phyloP scores from a whole-genome alignment of 1,140 invertebrate genomes.

The Tyrophagus putrescentiae region DNA sequence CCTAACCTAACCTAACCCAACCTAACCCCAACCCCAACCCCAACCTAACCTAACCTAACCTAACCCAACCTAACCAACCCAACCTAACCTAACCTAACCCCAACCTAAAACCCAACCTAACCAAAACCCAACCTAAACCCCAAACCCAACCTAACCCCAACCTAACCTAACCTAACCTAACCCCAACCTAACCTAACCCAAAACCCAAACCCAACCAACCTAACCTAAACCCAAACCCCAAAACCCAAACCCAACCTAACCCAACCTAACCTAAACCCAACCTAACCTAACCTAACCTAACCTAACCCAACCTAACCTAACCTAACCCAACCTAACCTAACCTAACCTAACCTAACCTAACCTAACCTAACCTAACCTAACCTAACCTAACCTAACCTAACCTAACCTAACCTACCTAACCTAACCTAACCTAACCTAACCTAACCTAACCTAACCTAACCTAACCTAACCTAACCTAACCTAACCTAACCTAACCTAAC shows the following conservation, averaged over 20 bases:
- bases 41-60: slow-evolving; percentile 24
- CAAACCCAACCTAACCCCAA: slow-evolving; percentile 25
- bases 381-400: too few species aligned
- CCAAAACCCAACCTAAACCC: slow-evolving; percentile 25
- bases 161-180: too few species aligned
- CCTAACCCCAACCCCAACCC: slow-evolving; percentile 21
- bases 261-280: not conserved
- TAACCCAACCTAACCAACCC: slow-evolving; percentile 23
- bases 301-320: too few species aligned
- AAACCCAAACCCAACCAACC: slow-evolving; percentile 24
- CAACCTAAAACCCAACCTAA: slow-evolving; percentile 28
- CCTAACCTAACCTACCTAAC: too few species aligned
- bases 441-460: too few species aligned
- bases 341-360: too few species aligned
- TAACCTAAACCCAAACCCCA: slow-evolving; percentile 24
- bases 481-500: too few species aligned
- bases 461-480: too few species aligned
- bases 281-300: too few species aligned
- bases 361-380: too few species aligned
- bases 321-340: too few species aligned
- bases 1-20: slow-evolving; percentile 27
- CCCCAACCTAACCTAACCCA: not conserved
- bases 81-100: slow-evolving; percentile 26
- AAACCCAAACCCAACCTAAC: not conserved
- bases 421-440: too few species aligned